These are phyloP conservation scores for Stomatorhinus walkeri DNA, from an alignment of 2,797 vertebrate genomes.

Conservation along the genomic window DNA sequence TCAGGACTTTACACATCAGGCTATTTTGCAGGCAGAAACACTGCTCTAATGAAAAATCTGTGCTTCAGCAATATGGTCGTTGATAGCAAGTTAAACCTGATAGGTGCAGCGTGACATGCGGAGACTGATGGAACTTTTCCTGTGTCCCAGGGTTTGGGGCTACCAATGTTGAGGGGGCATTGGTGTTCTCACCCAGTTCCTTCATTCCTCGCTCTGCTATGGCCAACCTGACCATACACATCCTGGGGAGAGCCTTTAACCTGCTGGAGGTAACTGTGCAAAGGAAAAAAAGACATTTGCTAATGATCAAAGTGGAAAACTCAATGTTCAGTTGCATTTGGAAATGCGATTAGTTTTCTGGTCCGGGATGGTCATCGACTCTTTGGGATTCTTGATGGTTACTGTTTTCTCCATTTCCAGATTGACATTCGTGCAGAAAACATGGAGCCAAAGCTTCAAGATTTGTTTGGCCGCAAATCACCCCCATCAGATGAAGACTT, in stretches of 20 bases:
- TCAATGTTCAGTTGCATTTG: background rate
- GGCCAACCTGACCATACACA: conserved; percentile 66
- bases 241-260: conserved; percentile 69
- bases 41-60: background rate
- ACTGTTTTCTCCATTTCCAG: conserved; percentile 41
- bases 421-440: conserved; percentile 70
- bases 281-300: background rate
- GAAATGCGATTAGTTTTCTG: background rate
- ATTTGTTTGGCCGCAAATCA: conserved; percentile 50
- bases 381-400: background rate
- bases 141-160: conserved; percentile 57
- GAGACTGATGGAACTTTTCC: conserved; percentile 18
- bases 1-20: background rate
- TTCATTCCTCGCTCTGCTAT: conserved; percentile 69
- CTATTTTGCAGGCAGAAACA: background rate
- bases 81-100: background rate
- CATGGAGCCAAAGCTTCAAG: conserved; percentile 61
- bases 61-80: background rate
- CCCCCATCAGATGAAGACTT: conserved; percentile 38
- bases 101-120: background rate
- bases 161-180: conserved; percentile 66
- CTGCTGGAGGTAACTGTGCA: conserved; percentile 63
- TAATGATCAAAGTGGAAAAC: background rate
- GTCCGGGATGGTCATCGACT: background rate
- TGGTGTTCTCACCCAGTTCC: conserved; percentile 75